Evolutionary conservation across 1,140 invertebrate genomes (phyloP), one percentile per base, ranked within the genome.

Genomic region (Hetaerina americana): DNA sequence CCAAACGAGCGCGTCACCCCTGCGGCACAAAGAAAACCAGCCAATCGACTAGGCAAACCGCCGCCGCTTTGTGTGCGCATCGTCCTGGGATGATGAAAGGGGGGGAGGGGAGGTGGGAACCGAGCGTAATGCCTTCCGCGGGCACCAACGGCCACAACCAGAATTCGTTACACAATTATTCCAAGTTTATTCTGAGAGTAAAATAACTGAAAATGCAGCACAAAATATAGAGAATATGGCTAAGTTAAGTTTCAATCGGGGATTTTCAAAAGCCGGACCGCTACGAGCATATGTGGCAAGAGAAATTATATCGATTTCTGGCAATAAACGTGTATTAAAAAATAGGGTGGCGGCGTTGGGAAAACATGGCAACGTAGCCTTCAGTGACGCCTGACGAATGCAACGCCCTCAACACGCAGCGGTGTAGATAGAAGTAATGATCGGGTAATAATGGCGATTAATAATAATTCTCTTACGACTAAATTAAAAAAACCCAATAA

Each of bases 1-100:
- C 78, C 79, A 80, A 81, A 77, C 74, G 75, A 78, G 79, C 80
- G 80, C 80, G 82, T 69, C 68, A 28, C 68, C 68, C 28, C 68
- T 69, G 40, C 40, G 40, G 40, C 40, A 57, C 40, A 57, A 57
- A 57, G 40, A 57, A 57, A 57, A 57, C 40, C 40, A 57, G 40
- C 68, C 68, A 26, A 27, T 27, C 68, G 28, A 69, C 26, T 27
- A 28, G 28, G 68, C 18, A 69, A 69, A 69, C 26, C 26, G 68
- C 28, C 68, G 68, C 68, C 68, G 68, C 68, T 28, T 69, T 27
- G 26, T 27, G 68, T 27, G 68, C 68, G 68, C 68, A 69, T n/a
- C 26, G 68, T 27, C 68, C 26, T 10, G 40, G 40, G 40, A 57
- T 57, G 40, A 40, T n/a, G n/a, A n/a, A n/a, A n/a, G n/a, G 40